Percentiles rank a stretch among this genome's conserved stretches.
These are phyloP conservation scores for Euzophera pinguis DNA, from an alignment of 2,888 invertebrate genomes.

Conservation along the genomic window DNA sequence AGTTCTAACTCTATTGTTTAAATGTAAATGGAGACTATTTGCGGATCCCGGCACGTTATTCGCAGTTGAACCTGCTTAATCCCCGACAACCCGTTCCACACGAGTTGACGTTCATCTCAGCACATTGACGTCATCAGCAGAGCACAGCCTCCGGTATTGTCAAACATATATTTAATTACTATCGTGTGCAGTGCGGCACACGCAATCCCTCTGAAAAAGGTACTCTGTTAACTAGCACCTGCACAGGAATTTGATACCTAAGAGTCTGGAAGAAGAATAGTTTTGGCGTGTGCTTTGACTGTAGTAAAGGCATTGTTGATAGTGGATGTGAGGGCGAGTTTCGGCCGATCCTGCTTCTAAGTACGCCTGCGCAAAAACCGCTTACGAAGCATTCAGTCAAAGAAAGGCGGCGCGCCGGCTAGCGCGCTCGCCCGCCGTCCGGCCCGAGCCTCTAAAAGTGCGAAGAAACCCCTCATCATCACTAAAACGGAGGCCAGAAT, in stretches of 20 bases:
- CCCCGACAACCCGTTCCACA: constrained; percentile 39
- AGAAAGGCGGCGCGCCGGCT: constrained; percentile 77
- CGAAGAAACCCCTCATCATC: constrained; percentile 55
- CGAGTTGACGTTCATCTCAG: constrained; percentile 39
- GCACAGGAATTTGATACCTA: not conserved
- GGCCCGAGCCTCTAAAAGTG: constrained; percentile 52
- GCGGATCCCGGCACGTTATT: constrained; percentile 21
- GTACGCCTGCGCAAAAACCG: constrained; percentile 66
- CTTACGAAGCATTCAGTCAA: constrained; percentile 58
- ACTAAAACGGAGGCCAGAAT: constrained; percentile 58
- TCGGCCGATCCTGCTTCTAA: constrained; percentile 68
- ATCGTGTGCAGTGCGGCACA: constrained; percentile 79
- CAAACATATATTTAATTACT: constrained; percentile 78
- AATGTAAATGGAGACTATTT: not conserved
- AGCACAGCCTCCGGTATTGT: constrained; percentile 69
- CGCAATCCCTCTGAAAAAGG: constrained; percentile 46
- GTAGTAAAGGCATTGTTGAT: constrained; percentile 32
- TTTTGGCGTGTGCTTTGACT: not conserved
- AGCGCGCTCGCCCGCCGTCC: constrained; percentile 78
- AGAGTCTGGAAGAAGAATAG: not conserved
- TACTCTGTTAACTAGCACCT: not conserved
- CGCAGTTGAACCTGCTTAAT: constrained; percentile 21
- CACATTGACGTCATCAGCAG: constrained; percentile 71
- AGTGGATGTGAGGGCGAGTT: constrained; percentile 49
- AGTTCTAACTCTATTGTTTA: not conserved